Evolutionary conservation across 37 sponge, comb jelly and placozoan genomes (phyloP), one percentile per base, ranked within the genome.

Genomic region (Aplysina aerophoba): DNA sequence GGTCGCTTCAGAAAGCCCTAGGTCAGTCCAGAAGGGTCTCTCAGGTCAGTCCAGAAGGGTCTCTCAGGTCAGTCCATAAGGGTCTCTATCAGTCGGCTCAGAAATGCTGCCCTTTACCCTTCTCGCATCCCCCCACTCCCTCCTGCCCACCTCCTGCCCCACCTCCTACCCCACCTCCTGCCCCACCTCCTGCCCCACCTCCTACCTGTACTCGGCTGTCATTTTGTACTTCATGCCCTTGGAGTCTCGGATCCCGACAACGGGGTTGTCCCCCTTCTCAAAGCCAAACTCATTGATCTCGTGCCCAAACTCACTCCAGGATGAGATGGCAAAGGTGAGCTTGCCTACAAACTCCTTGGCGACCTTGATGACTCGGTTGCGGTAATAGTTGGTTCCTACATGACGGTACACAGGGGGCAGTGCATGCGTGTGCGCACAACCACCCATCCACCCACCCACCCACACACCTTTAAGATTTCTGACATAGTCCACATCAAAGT

Each of bases 281-380:
- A 86, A 59, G 4, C 96, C 96, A 69, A 93, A 81, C 36, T 84
- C 84, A 0, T 80, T 58, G 35, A 93, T n/a, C 55, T 90, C 94
- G 27, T 77, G 68, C 8, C 77, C 38, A 24, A 85, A 87, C 30
- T 50, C 88, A 15, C 20, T 73, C 79, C 67, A 91, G 37, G 81
- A 58, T 24, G 94, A 88, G 28, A 96, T 90, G 21, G 94, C 89
- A 89, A 93, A 96, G 39, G 67, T 77, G 31, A 90, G 39, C 41
- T 67, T 34, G 4, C 83, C 94, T 4, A 72, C 79, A 84, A 91
- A 89, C 30, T 93, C 90, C 81, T 96, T 96, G 79, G 96, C 96
- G 17, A 94, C 94, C 80, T 96, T 96, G 71, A 96, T 85, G 58
- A 96, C 92, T 31, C 96, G 86, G 82, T 96, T 96, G 25, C 96